Evolutionary conservation across 2,113 vertebrate species (phyloP), one percentile per base, ranked within the genome.

Genomic region (Danionella cerebrum): DNA sequence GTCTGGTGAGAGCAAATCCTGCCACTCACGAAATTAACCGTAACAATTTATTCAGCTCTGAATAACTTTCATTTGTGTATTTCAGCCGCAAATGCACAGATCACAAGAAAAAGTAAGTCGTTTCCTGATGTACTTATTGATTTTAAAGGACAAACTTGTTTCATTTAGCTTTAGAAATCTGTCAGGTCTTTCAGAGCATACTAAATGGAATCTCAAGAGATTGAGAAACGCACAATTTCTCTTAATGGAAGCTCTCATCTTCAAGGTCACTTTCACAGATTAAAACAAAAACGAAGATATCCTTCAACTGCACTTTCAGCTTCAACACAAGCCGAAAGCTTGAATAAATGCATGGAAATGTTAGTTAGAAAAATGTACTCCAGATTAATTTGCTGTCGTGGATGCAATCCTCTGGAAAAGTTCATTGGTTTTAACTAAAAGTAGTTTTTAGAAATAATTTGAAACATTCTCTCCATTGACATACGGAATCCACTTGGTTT

Each of bases 101-200:
- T 94, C 41, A 92, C 92, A 82, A 89, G 88, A 59, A 98, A 97
- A 93, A 88, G 95, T 97, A 92, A 97, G 96, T 93, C 72, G 42
- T 44, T 10, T 12, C n/a, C n/a, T n/a, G n/a, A n/a, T n/a, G n/a
- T n/a, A n/a, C n/a, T n/a, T n/a, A n/a, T n/a, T n/a, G n/a, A n/a
- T n/a, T n/a, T n/a, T n/a, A n/a, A n/a, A n/a, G n/a, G n/a, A n/a
- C n/a, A n/a, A n/a, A n/a, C n/a, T n/a, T n/a, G n/a, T n/a, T n/a
- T n/a, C n/a, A n/a, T 25, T 50, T 13, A 52, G 14, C 27, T 2
- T 51, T 51, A 16, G 22, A 51, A 51, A 51, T 51, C 7, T 27
- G 29, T 33, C n/a, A 8, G 22, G 22, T 14, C 4, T 31, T 52
- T 10, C n/a, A n/a, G n/a, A 1, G 4, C 13, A 50, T 6, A 22